Evolutionary conservation across 2,113 vertebrate species (phyloP).

Genomic region (Bettongia penicillata): DNA sequence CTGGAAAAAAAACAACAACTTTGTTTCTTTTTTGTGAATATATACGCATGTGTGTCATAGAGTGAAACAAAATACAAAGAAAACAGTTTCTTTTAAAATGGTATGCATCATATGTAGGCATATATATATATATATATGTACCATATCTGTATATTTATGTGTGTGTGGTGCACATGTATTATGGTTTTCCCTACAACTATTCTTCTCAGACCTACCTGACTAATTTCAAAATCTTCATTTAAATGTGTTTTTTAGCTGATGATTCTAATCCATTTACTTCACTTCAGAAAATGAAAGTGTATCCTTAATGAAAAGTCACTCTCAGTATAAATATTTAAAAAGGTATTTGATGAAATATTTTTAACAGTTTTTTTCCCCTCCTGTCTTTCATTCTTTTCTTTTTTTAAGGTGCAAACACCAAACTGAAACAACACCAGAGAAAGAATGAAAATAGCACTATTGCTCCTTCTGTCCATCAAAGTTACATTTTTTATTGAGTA

Average conservation of each 20-base stretch:
- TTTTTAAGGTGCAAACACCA: background rate
- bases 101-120: background rate
- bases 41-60: background rate
- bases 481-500: background rate
- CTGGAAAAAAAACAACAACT: background rate
- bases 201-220: background rate
- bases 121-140: background rate
- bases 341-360: background rate
- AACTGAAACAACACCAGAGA: background rate
- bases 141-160: background rate
- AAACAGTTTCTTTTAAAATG: background rate
- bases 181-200: background rate
- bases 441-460: background rate
- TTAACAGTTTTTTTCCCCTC: background rate
- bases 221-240: background rate
- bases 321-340: background rate
- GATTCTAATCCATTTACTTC: background rate
- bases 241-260: background rate
- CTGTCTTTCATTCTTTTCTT: background rate
- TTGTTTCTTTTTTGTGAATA: background rate
- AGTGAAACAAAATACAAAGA: background rate
- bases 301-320: too few relatives aligned
- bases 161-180: background rate
- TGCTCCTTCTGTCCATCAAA: background rate
- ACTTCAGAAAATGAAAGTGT: background rate